Percentiles rank a stretch among this genome's conserved stretches.
Evolutionary conservation across 1,140 invertebrate species (phyloP).

Genomic region (Drosophila ercepeae): DNA sequence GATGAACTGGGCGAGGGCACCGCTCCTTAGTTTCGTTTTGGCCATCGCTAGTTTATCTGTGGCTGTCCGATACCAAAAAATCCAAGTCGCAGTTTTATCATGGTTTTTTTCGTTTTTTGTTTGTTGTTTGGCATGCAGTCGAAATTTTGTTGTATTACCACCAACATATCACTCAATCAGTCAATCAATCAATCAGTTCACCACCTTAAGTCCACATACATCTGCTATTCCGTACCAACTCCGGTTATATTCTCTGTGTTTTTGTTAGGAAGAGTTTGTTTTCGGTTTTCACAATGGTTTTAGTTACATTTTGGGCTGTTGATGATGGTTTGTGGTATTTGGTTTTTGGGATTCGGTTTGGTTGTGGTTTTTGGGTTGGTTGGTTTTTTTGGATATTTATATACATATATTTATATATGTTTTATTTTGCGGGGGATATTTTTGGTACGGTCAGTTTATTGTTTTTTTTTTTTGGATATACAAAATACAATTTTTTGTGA

Average conservation of each 20-base stretch:
- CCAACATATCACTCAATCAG: slow-evolving; percentile 51
- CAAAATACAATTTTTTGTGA: slow-evolving; percentile 63
- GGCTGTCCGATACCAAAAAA: slow-evolving; percentile 72
- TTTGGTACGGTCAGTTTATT: slow-evolving; percentile 63
- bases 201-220: slow-evolving; percentile 59
- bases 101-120: slow-evolving; percentile 14
- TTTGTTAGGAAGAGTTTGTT: slow-evolving; percentile 51
- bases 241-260: slow-evolving; percentile 43
- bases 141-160: slow-evolving; percentile 55
- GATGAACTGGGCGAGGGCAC: slow-evolving; percentile 48
- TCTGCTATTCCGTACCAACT: slow-evolving; percentile 46
- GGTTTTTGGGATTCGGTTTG: slow-evolving; percentile 53
- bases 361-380: slow-evolving; percentile 41
- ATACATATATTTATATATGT: slow-evolving; percentile 38
- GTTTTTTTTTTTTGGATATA: slow-evolving; percentile 50
- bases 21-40: slow-evolving; percentile 18
- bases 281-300: slow-evolving; percentile 56
- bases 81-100: slow-evolving; percentile 45
- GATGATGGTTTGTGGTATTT: slow-evolving; percentile 34
- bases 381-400: slow-evolving; percentile 37
- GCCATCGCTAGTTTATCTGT: slow-evolving; percentile 41
- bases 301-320: slow-evolving; percentile 76
- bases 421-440: slow-evolving; percentile 49
- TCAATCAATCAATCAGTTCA: slow-evolving; percentile 70
- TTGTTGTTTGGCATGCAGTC: slow-evolving; percentile 58